Percentiles rank a stretch among this genome's conserved stretches.
These are phyloP conservation scores for Tauraco erythrolophus DNA, from an alignment of 2,113 vertebrate species.

Conservation along the genomic window DNA sequence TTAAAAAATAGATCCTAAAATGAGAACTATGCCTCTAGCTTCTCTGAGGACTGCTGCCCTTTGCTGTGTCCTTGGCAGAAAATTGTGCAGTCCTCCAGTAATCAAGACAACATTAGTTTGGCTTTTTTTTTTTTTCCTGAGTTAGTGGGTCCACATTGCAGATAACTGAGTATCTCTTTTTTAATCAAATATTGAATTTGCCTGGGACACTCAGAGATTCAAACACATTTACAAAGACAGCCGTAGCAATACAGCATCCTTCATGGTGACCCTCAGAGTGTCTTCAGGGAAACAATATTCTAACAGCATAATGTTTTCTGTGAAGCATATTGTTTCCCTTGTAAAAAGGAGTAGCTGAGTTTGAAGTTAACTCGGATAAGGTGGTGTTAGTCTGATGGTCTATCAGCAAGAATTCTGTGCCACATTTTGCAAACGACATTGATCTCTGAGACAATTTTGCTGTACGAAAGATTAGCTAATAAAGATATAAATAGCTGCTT, in stretches of 20 bases:
- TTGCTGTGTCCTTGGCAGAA: background rate
- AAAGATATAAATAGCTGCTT: background rate
- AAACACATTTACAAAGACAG: background rate
- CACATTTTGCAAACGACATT: background rate
- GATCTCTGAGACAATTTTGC: background rate
- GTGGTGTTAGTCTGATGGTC: background rate
- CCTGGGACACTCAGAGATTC: background rate
- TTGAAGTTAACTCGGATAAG: background rate
- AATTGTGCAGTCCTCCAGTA: background rate
- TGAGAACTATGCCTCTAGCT: background rate
- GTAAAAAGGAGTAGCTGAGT: background rate
- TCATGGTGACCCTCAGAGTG: background rate
- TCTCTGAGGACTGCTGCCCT: background rate
- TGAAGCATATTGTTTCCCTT: background rate
- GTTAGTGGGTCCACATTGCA: background rate
- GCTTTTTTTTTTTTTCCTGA: conserved; percentile 23
- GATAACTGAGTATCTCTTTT: background rate
- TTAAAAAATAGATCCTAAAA: background rate
- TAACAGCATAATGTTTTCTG: conserved; percentile 17
- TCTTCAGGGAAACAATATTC: background rate
- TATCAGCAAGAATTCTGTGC: background rate
- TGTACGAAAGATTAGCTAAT: background rate
- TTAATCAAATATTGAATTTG: conserved; percentile 24
- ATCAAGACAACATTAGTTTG: background rate
- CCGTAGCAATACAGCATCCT: background rate